Conservation (phyloP, 1,140 invertebrate genomes). For the Stratiolaelaps scimitus region DNA sequence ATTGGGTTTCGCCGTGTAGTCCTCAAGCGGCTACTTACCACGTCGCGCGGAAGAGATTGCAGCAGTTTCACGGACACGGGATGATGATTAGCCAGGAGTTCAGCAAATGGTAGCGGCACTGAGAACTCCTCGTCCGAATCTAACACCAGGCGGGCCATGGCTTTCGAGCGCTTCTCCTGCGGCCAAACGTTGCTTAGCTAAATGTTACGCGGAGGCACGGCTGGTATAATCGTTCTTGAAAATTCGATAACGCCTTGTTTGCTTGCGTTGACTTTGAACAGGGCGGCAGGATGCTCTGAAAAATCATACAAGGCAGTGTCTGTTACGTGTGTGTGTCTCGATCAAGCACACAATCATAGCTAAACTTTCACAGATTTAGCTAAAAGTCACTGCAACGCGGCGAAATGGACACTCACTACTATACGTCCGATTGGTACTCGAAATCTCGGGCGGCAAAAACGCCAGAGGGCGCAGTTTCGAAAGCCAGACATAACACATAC, state of each 20-base stretch:
- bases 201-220: no score
- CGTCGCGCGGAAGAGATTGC: background rate
- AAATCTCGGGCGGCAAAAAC: background rate
- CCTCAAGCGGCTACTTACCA: no score
- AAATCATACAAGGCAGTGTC: no score
- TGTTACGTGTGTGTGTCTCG: no score
- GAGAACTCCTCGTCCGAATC: constrained; percentile 15
- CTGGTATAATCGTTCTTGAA: background rate
- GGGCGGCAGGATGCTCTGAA: background rate
- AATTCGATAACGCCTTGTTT: background rate
- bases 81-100: constrained; percentile 13
- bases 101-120: background rate
- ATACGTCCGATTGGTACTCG: background rate
- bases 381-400: background rate
- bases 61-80: constrained; percentile 5
- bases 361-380: no score
- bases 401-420: background rate
- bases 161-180: no score
- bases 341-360: no score
- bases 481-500: no score
- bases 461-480: background rate
- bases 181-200: no score
- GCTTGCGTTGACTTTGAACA: background rate
- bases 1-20: no score
- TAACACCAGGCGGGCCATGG: background rate